phyloP scores from a whole-genome alignment of 2,797 vertebrate species.

The Spinibarbus caldwelli region DNA sequence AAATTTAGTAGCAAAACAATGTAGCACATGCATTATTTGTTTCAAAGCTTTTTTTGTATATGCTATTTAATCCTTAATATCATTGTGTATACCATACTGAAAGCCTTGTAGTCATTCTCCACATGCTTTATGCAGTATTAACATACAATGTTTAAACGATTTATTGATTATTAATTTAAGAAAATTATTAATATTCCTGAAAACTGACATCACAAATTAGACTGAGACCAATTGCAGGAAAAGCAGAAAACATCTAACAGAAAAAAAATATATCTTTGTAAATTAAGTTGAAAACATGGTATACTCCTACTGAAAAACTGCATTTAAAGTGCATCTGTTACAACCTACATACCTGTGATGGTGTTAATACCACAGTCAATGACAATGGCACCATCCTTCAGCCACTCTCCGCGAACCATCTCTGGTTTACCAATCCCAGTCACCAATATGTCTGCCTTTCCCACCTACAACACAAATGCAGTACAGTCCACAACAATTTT shows the following conservation, averaged over 20 bases:
- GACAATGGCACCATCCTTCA: slow-evolving; percentile 94
- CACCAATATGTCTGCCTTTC: slow-evolving; percentile 93
- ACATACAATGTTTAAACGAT: background rate
- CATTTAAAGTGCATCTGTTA: background rate
- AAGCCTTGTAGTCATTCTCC: background rate
- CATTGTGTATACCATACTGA: background rate
- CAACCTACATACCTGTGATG: slow-evolving; percentile 80
- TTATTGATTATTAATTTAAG: too few relatives aligned
- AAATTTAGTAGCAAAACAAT: background rate
- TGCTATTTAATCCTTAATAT: too few relatives aligned
- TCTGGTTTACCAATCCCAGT: slow-evolving; percentile 93
- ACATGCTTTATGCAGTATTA: background rate
- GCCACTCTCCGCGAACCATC: slow-evolving; percentile 96
- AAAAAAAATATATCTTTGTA: background rate
- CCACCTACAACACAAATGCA: slow-evolving; percentile 78
- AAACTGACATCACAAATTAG: too few relatives aligned
- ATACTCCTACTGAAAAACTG: background rate
- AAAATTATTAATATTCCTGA: background rate
- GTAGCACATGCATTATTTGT: background rate
- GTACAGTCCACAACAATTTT: background rate
- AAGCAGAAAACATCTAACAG: background rate
- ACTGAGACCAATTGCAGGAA: background rate
- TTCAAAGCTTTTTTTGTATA: background rate
- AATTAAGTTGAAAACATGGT: background rate
- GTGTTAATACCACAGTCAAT: slow-evolving; percentile 99